Evolutionary conservation across 1,140 invertebrate genomes (phyloP), one percentile per base, ranked within the genome.

Genomic region (Copidosoma floridanum): DNA sequence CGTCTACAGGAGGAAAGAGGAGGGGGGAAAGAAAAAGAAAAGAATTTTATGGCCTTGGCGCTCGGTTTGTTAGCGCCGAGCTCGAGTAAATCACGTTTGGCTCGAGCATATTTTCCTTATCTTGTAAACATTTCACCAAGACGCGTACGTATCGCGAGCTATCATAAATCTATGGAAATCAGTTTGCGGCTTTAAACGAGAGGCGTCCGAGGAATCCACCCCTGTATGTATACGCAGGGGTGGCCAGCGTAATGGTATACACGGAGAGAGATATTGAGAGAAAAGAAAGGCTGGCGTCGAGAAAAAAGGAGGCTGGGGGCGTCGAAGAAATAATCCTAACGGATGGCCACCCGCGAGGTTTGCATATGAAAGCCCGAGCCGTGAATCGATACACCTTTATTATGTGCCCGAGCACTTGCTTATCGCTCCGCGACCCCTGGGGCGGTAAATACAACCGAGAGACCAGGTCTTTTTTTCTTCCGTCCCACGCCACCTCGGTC

Each of bases 331-430:
- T 78, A 78, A 79, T 80, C 76, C 73, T 76, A 77, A 79, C 71
- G 74, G 75, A 81, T 80, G 72, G 72, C 73, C 71, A 66, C 63
- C 68, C 73, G 67, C 66, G 62, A 72, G 57, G 71, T 80, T 80
- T 80, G 78, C 79, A 81, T 80, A 80, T 81, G 78, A 81, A 79
- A 81, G 71, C 56, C 59, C 48, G n/a, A 51, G 11, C 55, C 47
- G 68, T 62, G 73, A 79, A 81, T 80, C 78, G 76, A 79, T 80
- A 78, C 73, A 77, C 75, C 75, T 79, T 79, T 79, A 79, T 79
- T 74, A 74, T 76, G 68, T 56, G 46, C 58, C 14, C 69, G 59
- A 70, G 73, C 71, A 74, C 74, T 78, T 76, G 73, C 78, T 81
- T 80, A 80, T 81, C 78, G 78, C 62, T 56, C 43, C 7, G 61